Evolutionary conservation across 1,140 invertebrate genomes (phyloP), one percentile per base, ranked within the genome.

Genomic region (Drosophila ohnishii): DNA sequence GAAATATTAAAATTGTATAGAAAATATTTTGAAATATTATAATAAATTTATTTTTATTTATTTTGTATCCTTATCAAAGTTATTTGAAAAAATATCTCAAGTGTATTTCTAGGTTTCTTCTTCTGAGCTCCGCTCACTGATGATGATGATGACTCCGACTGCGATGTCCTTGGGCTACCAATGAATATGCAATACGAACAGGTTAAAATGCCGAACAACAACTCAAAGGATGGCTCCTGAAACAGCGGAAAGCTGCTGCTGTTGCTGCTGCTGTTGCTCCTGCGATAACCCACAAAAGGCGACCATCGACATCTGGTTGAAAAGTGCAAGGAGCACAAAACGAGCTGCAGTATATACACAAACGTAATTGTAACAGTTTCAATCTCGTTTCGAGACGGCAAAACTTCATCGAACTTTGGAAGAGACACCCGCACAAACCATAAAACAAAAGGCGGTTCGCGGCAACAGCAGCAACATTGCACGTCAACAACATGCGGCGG

Each of bases 401-500:
- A 86, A 86, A 86, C 82, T 87, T 79, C 55, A 79, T 82, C 57
- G 82, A 83, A 78, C 58, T 59, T 74, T 61, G 51, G 35, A 42
- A 34, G 47, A 85, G 60, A 79, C 76, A 71, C 74, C 75, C 82
- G 61, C 82, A 77, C 64, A 74, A 44, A 57, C 82, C 82, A 72
- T 85, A 86, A 86, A 85, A 85, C 81, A 85, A 85, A 85, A 75
- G 77, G 50, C 61, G 62, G 45, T 64, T 67, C 56, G 39, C 51
- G 62, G 57, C 65, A 60, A 28, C 70, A 55, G 80, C 74, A 56
- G 78, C 81, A 85, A 74, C 78, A 87, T 48, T 80, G 70, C 75
- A 86, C 70, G 82, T 86, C 78, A 86, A 78, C 82, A 86, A 75
- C 82, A 86, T 81, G 78, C 75, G 82, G 82, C 78, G 74, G 63